These are phyloP conservation scores for Rhinogobius similis DNA, from an alignment of 2,113 vertebrate genomes.

Conservation along the genomic window DNA sequence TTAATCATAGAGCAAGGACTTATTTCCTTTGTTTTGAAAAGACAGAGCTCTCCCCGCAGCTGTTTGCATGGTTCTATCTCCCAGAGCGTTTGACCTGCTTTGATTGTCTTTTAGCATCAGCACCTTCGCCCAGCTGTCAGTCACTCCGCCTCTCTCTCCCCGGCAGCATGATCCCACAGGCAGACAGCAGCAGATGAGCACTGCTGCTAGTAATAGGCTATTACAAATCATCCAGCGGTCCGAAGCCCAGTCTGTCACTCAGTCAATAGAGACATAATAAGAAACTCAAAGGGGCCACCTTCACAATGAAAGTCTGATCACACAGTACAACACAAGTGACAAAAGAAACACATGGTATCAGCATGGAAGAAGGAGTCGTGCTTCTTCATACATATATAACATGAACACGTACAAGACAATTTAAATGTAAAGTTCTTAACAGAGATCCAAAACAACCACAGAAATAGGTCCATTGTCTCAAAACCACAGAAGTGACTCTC, in stretches of 20 bases:
- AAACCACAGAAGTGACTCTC: no score
- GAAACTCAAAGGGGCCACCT: constrained; percentile 25
- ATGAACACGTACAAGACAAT: not conserved
- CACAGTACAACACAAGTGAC: not conserved
- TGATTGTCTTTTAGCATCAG: constrained; percentile 28
- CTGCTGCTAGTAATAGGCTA: constrained; percentile 24
- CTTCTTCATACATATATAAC: not conserved
- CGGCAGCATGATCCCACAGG: not conserved
- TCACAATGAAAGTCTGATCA: not conserved
- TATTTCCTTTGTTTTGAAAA: constrained; percentile 20
- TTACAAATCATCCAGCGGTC: constrained; percentile 22
- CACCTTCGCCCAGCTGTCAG: constrained; percentile 15
- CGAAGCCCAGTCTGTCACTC: not conserved
- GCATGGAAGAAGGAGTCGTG: not conserved
- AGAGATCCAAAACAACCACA: no score
- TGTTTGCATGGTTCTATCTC: constrained; percentile 3
- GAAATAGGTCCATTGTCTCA: no score
- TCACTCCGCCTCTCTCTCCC: constrained; percentile 16
- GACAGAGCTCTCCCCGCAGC: not conserved
- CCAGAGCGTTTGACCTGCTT: constrained; percentile 9
- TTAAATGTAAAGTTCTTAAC: not conserved
- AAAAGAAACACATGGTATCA: not conserved
- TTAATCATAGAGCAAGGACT: not conserved
- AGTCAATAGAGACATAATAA: constrained; percentile 32
- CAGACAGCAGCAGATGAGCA: constrained; percentile 3